Conservation (phyloP, 2,888 invertebrate species). For the Drosophila recens region DNA sequence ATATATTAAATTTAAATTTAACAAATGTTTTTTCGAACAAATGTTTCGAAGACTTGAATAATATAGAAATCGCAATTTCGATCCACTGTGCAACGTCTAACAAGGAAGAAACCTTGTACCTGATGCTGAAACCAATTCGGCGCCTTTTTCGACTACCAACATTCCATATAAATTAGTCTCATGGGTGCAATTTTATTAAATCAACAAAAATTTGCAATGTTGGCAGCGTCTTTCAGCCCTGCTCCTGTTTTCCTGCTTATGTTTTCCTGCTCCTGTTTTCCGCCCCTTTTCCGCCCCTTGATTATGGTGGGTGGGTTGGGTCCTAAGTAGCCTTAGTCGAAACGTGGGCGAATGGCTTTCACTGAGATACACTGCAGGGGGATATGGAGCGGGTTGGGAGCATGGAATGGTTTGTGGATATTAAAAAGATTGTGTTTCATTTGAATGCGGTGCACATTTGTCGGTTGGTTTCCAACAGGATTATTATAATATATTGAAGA, state of each 20-base stretch:
- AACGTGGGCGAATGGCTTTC: constrained; percentile 23
- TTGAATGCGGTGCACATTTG: constrained; percentile 69
- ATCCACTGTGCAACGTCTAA: constrained; percentile 56
- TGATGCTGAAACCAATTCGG: constrained; percentile 77
- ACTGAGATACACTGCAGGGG: constrained; percentile 3
- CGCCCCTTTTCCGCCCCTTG: constrained; percentile 31
- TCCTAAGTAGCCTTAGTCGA: constrained; percentile 66
- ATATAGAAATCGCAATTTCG: neutral
- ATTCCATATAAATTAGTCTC: constrained; percentile 84
- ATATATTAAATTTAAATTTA: no score
- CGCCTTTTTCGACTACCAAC: constrained; percentile 70
- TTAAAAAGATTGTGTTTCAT: constrained; percentile 72
- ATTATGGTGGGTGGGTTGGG: constrained; percentile 22
- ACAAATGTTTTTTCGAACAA: no score
- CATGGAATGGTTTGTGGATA: constrained; percentile 38
- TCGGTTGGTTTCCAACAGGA: constrained; percentile 64
- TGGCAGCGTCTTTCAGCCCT: constrained; percentile 54
- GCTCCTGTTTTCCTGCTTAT: neutral
- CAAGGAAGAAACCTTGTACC: constrained; percentile 56
- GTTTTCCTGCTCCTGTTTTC: constrained; percentile 10
- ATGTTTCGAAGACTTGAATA: neutral
- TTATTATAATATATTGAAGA: constrained; percentile 81
- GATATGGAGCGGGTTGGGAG: constrained; percentile 5
- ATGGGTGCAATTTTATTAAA: constrained; percentile 85
- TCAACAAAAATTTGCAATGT: constrained; percentile 85